Base-by-base conservation (phyloP, 2,888 invertebrate species). In the Octodonta nipae region DNA sequence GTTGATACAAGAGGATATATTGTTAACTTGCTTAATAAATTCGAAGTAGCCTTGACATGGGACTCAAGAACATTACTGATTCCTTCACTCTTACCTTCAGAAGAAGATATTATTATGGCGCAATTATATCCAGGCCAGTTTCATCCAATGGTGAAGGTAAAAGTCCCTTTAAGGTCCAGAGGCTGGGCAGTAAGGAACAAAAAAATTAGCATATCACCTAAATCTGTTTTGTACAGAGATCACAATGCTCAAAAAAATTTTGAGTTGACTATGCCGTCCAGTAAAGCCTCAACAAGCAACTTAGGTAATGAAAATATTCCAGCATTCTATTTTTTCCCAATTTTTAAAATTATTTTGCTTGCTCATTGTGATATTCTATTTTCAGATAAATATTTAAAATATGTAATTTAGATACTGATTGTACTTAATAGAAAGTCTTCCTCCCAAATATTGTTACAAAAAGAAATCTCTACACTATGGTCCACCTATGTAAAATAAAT, bases 1-100 rank as follows among this genome's bases (percentile, higher is more conserved):
- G 67, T 71, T 46, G 75, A 73, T 41, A 72, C 73, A 28, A 63
- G 71, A 49, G 78, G 83, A 30, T 88, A 93, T 51, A 87, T 92
- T 32, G 80, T 93, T 3, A 85, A 84, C 47, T 66, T 96, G 26
- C 66, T 96, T 33, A 89, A 89, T 64, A 96, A 96, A 66, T 96
- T 95, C 63, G 96, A 96, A 64, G 82, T 98, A 33, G 96, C 95
- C 0, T 65, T 98, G 33, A 87, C 91, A 13, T 96, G 93, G 88
- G 95, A 96, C 57, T 81, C 83, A 10, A 65, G 92, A 13, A 84
- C 88, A 10, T 61, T 92, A 2, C 64, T 98, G 35, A 85, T 98
- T 36, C 95, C 96, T 5, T 91, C 92, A 0, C 67, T 96, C 15
- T 64, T 96, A 37, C 95, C 96, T 0, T 73, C 76, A 0, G 78